Conservation (phyloP, 2,797 vertebrate genomes). For the Cynodonichthys magdalenae region DNA sequence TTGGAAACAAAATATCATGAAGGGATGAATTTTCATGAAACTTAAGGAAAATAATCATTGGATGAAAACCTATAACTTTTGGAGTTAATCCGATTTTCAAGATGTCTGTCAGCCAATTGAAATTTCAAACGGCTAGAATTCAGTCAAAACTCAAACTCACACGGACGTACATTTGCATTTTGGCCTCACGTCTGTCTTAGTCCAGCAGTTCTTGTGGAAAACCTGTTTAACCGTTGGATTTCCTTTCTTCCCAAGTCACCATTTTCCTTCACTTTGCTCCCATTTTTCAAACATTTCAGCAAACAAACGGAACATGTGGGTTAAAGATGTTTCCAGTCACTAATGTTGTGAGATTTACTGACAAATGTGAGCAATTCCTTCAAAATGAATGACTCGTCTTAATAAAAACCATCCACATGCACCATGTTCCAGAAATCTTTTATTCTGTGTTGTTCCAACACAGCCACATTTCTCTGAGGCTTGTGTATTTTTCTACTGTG, state of each 20-base stretch:
- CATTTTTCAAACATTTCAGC: not conserved
- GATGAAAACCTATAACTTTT: too few relatives aligned
- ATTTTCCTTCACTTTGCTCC: constrained; percentile 3
- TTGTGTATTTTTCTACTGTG: constrained; percentile 1
- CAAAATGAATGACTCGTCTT: too few relatives aligned
- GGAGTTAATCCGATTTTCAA: too few relatives aligned
- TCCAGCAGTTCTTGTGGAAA: not conserved
- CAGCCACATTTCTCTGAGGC: constrained; percentile 4
- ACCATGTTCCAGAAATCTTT: not conserved
- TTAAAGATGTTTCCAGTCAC: constrained; percentile 2
- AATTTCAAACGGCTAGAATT: too few relatives aligned
- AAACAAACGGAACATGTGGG: not conserved
- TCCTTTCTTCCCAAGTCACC: constrained; percentile 6
- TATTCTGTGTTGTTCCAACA: not conserved
- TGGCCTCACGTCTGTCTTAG: not conserved
- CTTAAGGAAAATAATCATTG: too few relatives aligned
- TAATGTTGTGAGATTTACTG: not conserved
- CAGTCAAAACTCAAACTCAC: too few relatives aligned
- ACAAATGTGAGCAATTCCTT: not conserved
- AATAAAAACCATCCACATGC: not conserved
- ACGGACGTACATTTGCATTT: not conserved
- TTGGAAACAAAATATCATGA: too few relatives aligned
- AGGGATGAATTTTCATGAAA: too few relatives aligned
- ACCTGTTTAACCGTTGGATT: constrained; percentile 4
- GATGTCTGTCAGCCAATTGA: too few relatives aligned